Conservation (phyloP, 37 sponge, comb jelly and placozoan genomes). For the Oscarella lobularis region DNA sequence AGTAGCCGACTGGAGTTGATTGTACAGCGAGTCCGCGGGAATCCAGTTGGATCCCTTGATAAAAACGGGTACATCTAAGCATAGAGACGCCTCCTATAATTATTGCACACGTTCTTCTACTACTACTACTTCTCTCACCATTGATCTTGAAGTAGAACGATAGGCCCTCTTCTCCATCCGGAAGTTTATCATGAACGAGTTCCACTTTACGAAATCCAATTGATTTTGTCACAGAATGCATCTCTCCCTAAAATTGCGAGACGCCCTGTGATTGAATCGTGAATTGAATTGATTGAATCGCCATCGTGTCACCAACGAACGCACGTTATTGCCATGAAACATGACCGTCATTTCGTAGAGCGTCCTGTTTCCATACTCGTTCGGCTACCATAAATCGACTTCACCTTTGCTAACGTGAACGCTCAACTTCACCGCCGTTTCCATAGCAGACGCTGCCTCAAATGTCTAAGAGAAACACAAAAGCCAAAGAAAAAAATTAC, state of each 20-base stretch:
- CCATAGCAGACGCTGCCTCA: background rate
- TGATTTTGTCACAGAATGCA: conserved; percentile 5
- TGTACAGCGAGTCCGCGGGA: conserved; percentile 64
- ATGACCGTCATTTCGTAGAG: conserved; percentile 3
- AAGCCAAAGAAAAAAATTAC: too few relatives aligned
- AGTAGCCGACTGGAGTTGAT: conserved; percentile 41
- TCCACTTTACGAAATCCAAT: conserved; percentile 70
- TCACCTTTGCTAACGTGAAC: background rate
- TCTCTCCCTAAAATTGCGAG: background rate
- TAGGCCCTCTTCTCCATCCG: conserved; percentile 31
- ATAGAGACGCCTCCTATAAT: too few relatives aligned
- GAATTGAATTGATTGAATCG: too few relatives aligned
- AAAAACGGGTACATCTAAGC: conserved; percentile 38
- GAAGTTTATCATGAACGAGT: conserved; percentile 33
- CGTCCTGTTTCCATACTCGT: conserved; percentile 24
- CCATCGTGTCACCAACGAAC: too few relatives aligned
- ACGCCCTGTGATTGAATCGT: too few relatives aligned
- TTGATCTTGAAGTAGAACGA: conserved; percentile 67
- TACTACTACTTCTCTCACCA: conserved; percentile 11
- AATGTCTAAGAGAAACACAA: too few relatives aligned
- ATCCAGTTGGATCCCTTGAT: conserved; percentile 87
- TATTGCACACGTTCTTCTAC: too few relatives aligned
- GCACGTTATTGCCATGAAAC: too few relatives aligned
- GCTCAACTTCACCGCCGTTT: background rate
- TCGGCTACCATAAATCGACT: conserved; percentile 28